These are phyloP conservation scores for Sinocyclocheilus grahami DNA, from an alignment of 2,113 vertebrate genomes.

Conservation along the genomic window DNA sequence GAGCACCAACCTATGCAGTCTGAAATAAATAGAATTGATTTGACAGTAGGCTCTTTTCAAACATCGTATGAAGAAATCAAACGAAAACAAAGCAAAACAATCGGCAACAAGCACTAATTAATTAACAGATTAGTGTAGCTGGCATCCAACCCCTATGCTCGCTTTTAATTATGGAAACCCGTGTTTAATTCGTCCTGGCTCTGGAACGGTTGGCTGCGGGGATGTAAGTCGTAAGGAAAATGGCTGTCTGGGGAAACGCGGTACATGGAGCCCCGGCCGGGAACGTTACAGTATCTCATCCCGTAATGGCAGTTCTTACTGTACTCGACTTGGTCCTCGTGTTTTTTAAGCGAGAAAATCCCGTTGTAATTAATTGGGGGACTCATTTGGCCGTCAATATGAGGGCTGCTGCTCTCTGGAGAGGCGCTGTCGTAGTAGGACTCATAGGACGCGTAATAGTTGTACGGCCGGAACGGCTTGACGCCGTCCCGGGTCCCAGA, in stretches of 20 bases:
- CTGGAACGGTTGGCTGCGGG: constrained; percentile 93
- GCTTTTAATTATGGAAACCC: constrained; percentile 90
- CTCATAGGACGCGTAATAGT: constrained; percentile 91
- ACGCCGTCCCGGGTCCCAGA: constrained; percentile 84
- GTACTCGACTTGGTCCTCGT: constrained; percentile 95
- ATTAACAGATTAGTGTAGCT: constrained; percentile 54
- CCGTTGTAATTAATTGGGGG: constrained; percentile 98
- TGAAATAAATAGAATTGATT: constrained; percentile 11
- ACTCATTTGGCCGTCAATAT: constrained; percentile 92
- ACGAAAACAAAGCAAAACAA: neutral
- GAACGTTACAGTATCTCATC: constrained; percentile 95
- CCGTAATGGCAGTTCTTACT: constrained; percentile 94
- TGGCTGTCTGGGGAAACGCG: constrained; percentile 92
- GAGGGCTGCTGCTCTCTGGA: constrained; percentile 89
- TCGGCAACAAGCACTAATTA: constrained; percentile 52
- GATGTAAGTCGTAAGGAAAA: constrained; percentile 97
- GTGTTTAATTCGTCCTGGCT: constrained; percentile 96
- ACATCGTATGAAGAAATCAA: neutral
- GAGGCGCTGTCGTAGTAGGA: constrained; percentile 94
- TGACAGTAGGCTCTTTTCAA: too few species aligned
- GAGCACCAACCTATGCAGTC: neutral
- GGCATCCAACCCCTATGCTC: constrained; percentile 52
- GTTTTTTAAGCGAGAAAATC: constrained; percentile 98
- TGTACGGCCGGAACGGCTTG: constrained; percentile 94
- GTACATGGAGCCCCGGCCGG: constrained; percentile 93